Base-by-base conservation (phyloP, 1,140 invertebrate species). In the Cherax quadricarinatus region DNA sequence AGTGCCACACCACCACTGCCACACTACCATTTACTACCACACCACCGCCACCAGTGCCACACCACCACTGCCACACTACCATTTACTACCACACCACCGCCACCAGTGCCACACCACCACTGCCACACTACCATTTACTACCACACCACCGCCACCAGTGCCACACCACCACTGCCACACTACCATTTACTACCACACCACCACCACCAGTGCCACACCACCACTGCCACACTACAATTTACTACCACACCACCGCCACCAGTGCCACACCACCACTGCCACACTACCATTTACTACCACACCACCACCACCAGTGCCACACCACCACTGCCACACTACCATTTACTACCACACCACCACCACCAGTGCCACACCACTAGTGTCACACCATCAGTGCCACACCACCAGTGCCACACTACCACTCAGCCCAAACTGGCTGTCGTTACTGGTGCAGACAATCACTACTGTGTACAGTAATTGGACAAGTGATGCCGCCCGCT, bases 381-480 rank as follows among this genome's bases (percentile, higher is more conserved):
- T 41, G 78, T 70, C 75, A 87, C 66, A 60, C 78, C 62, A 66
- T 16, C 62, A 66, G 10, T 16, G 4, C 62, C 4, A 14, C 30
- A 81, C 86, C 57, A 81, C 75, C n/a, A 62, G 75, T 48, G 81
- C 78, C 62, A 66, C 57, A 79, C 75, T n/a, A 75, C 70, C 70
- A 75, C 70, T 30, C 4, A 21, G 3, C 21, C 62, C 10, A 5
- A 14, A 70, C 62, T 18, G 16, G 30, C 78, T 24, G 30, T 9
- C 9, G 78, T 14, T 18, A n/a, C 9, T 9, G 80, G 70, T 49
- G 48, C 10, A 70, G 62, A 89, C 88, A 89, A 89, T 89, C 88
- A 89, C 88, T 83, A 83, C 88, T 83, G 48, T 18, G 79, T 83
- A 83, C 88, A 83, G 88, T 89, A 89, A 89, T 89, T 89, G 88